Conservation (phyloP, 2,797 vertebrate species). For the Euthynnus affinis region DNA sequence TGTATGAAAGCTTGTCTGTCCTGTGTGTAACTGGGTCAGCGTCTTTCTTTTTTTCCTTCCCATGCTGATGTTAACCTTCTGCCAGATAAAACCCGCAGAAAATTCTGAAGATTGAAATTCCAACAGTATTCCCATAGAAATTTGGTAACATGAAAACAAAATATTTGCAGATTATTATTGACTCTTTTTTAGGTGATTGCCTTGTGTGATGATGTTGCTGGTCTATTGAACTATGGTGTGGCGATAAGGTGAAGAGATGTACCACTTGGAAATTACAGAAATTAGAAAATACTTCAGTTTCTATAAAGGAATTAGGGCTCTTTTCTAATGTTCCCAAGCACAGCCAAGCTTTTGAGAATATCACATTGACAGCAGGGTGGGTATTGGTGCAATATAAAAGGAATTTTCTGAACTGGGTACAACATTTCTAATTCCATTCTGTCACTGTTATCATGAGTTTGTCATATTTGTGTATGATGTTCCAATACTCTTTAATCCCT, state of each 20-base stretch:
- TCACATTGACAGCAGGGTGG: conserved; percentile 68
- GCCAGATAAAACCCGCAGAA: background rate
- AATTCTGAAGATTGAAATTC: background rate
- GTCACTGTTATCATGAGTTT: conserved; percentile 75
- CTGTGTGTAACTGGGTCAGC: background rate
- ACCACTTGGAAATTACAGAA: conserved; percentile 26
- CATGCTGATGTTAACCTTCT: background rate
- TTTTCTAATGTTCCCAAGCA: conserved; percentile 43
- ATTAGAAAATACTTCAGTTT: conserved; percentile 35
- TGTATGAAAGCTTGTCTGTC: conserved; percentile 15
- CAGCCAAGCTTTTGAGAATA: conserved; percentile 44
- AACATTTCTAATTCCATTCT: conserved; percentile 76
- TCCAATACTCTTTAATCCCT: conserved; percentile 74
- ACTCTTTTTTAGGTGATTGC: background rate
- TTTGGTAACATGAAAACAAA: background rate
- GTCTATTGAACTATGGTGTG: background rate
- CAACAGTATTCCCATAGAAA: background rate
- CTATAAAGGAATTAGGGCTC: conserved; percentile 29
- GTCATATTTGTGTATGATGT: conserved; percentile 77
- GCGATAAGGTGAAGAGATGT: background rate
- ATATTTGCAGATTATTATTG: background rate
- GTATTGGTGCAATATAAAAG: conserved; percentile 63
- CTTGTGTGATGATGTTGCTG: background rate
- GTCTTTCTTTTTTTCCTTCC: background rate
- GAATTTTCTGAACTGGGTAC: conserved; percentile 66